Conservation (phyloP, 2,797 vertebrate genomes). For the Sebastes matsubarae region DNA sequence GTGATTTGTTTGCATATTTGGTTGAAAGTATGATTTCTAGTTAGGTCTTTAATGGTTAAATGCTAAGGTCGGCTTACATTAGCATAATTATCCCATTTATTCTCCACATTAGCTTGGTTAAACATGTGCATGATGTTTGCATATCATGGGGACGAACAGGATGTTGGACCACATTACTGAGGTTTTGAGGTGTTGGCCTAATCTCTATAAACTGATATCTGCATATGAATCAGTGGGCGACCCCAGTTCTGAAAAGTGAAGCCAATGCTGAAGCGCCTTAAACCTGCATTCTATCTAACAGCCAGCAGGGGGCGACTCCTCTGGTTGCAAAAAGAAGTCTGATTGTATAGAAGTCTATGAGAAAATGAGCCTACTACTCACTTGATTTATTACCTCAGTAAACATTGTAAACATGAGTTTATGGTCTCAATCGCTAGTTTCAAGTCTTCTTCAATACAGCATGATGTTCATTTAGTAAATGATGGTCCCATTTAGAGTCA, state of each 20-base stretch:
- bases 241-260: too few relatives aligned
- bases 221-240: background rate
- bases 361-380: too few relatives aligned
- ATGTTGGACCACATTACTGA: background rate
- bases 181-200: background rate
- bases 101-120: background rate
- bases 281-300: too few relatives aligned
- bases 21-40: background rate
- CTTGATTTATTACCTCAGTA: too few relatives aligned
- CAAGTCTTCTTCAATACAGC: too few relatives aligned
- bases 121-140: background rate
- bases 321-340: too few relatives aligned
- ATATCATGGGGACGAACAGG: background rate
- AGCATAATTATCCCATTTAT: background rate
- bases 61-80: background rate
- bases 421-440: too few relatives aligned
- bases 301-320: too few relatives aligned
- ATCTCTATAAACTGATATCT: background rate
- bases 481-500: too few relatives aligned
- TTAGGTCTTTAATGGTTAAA: background rate
- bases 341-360: too few relatives aligned
- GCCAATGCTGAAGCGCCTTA: fast-evolving
- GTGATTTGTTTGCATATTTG: background rate
- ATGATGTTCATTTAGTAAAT: too few relatives aligned
- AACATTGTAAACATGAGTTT: too few relatives aligned